phyloP scores from a whole-genome alignment of 2,888 invertebrate species.

The Leucozona laternaria region DNA sequence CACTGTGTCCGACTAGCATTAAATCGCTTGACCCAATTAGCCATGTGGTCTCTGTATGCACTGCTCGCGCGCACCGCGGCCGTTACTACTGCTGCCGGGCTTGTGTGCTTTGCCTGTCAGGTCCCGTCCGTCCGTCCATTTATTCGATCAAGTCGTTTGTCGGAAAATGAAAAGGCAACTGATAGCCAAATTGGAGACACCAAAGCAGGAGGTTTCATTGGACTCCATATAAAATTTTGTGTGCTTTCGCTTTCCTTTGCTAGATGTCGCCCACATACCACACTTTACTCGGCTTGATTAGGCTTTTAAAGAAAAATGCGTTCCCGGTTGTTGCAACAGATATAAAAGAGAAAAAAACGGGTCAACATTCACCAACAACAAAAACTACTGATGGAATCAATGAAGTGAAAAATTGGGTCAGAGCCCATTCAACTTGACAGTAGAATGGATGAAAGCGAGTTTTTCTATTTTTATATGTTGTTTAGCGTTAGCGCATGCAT shows the following conservation, averaged over 20 bases:
- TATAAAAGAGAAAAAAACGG: slow-evolving; percentile 16
- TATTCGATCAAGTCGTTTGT: slow-evolving; percentile 15
- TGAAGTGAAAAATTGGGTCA: slow-evolving; percentile 65
- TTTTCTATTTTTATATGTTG: slow-evolving; percentile 32
- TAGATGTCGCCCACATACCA: slow-evolving; percentile 49
- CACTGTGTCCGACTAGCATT: slow-evolving; percentile 48
- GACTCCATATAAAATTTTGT: slow-evolving; percentile 40
- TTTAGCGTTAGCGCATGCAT: slow-evolving; percentile 44
- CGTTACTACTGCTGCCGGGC: slow-evolving; percentile 10
- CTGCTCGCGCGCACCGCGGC: neutral
- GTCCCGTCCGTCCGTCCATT: slow-evolving; percentile 13
- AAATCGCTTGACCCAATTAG: slow-evolving; percentile 72
- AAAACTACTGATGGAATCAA: slow-evolving; percentile 46
- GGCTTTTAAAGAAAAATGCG: slow-evolving; percentile 56
- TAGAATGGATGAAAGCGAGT: slow-evolving; percentile 60
- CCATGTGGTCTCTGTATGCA: slow-evolving; percentile 35
- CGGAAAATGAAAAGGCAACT: slow-evolving; percentile 16
- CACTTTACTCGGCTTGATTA: slow-evolving; percentile 20
- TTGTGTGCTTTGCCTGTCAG: slow-evolving; percentile 52
- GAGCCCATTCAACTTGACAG: slow-evolving; percentile 35
- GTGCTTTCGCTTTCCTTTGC: slow-evolving; percentile 65
- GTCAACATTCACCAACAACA: slow-evolving; percentile 1
- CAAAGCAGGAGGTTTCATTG: neutral
- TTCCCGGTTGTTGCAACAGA: slow-evolving; percentile 31
- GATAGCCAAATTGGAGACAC: slow-evolving; percentile 66